These are phyloP conservation scores for Onychostoma macrolepis DNA, from an alignment of 2,113 vertebrate genomes.

Conservation along the genomic window DNA sequence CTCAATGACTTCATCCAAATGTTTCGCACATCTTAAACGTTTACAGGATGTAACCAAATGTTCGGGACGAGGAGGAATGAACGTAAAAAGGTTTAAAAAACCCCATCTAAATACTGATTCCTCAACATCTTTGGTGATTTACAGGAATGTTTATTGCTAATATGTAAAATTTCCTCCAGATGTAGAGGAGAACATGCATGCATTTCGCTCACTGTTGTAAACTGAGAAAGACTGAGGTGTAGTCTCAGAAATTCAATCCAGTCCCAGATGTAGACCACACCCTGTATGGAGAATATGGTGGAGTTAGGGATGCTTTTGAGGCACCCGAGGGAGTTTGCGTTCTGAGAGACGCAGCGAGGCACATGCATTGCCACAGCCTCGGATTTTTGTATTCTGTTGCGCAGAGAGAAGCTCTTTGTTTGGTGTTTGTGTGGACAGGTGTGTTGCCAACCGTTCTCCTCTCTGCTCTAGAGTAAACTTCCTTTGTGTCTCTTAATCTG, in stretches of 20 bases:
- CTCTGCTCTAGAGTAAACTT: background rate
- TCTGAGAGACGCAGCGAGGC: background rate
- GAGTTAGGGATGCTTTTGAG: slow-evolving; percentile 22
- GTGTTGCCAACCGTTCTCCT: background rate
- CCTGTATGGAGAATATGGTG: slow-evolving; percentile 22
- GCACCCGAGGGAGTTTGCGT: background rate
- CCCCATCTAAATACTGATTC: no score
- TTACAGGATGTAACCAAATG: background rate
- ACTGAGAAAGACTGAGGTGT: slow-evolving; percentile 28
- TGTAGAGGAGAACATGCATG: background rate
- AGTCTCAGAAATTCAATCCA: slow-evolving; percentile 48
- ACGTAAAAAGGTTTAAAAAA: background rate
- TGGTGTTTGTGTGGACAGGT: slow-evolving; percentile 30
- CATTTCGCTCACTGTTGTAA: background rate
- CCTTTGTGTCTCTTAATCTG: slow-evolving; percentile 23
- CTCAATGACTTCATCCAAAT: background rate
- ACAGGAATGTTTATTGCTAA: background rate
- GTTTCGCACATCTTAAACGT: background rate
- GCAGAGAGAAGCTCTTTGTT: background rate
- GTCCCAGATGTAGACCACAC: slow-evolving; percentile 45
- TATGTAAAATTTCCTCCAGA: background rate
- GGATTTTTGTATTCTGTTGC: background rate
- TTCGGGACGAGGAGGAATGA: background rate
- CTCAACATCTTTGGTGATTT: background rate
- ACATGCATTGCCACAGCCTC: background rate